Evolutionary conservation across 2,113 vertebrate genomes (phyloP), one percentile per base, ranked within the genome.

Genomic region (Aldabrachelys gigantea): DNA sequence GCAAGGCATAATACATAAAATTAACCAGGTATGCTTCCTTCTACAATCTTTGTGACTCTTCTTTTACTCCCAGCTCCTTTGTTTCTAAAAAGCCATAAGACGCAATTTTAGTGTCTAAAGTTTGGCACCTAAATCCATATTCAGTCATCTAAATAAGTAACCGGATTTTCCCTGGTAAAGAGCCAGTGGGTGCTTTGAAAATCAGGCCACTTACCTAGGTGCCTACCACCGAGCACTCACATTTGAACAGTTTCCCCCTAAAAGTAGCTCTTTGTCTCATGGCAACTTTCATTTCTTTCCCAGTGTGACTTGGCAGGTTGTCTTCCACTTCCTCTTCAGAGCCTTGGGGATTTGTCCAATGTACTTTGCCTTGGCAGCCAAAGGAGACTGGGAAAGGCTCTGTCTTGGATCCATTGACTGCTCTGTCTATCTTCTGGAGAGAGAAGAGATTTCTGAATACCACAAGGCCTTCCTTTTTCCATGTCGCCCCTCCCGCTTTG

Each of bases 131-230:
- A 95, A 93, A 86, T 53, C 56, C 1, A 31, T 4, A 10, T 72
- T 89, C 80, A 56, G 52, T 52, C 76, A 27, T 41, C 80, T 24
- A 41, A 4, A 93, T 86, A 19, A 47, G 54, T 19, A 80, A 11
- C 22, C 27, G 79, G 19, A 85, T 59, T 76, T 81, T 52, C 29
- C 85, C 38, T 0, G 4, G 11, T 11, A 44, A 19, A 27, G 35
- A 50, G 10, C 22, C 1, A 4, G 69, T 0, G 0, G 49, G 84
- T 0, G 0, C 27, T 92, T 38, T 72, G 29, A 78, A 78, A 89
- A 80, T 16, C 52, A 90, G n/a, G 84, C 2, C 6, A 35, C 5
- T 5, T 78, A 88, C 1, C 10, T 85, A 59, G 57, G 52, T 80
- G 65, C 4, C 10, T 75, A 65, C 57, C 80, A 94, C 82, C 44